A percentile compares a stretch with the other conserved stretches of the same genome.
Conservation (phyloP, 2,888 invertebrate species). For the Macaria notata region DNA sequence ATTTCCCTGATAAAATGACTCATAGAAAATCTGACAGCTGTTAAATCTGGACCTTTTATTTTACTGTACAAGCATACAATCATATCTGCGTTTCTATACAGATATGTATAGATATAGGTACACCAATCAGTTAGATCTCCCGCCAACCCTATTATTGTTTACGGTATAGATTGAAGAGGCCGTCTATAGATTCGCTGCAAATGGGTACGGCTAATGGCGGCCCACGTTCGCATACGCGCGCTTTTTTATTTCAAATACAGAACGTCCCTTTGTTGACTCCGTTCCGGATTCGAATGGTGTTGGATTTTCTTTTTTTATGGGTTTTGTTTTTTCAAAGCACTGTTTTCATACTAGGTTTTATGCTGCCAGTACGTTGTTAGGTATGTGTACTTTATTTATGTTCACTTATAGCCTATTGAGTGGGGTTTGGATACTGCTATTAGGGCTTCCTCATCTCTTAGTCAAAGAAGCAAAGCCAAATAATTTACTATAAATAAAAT, state of each 20-base stretch:
- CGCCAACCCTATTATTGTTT: conserved; percentile 66
- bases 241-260: conserved; percentile 69
- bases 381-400: no score
- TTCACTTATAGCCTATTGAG: no score
- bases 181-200: conserved; percentile 69
- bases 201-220: conserved; percentile 78
- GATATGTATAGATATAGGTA: no score
- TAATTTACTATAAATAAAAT: no score
- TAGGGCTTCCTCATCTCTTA: no score
- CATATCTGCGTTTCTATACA: no score
- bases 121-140: neutral
- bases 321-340: conserved; percentile 54
- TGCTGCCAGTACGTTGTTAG: conserved; percentile 44
- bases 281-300: conserved; percentile 68
- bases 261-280: conserved; percentile 78
- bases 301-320: conserved; percentile 55
- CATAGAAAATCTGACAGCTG: no score
- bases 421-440: neutral
- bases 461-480: no score
- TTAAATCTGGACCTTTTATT: no score
- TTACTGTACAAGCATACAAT: no score
- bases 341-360: conserved; percentile 32
- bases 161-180: conserved; percentile 76
- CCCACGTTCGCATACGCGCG: conserved; percentile 72
- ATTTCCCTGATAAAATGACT: no score